Evolutionary conservation across 2,888 invertebrate genomes (phyloP).

Genomic region (Xestia xanthographa): DNA sequence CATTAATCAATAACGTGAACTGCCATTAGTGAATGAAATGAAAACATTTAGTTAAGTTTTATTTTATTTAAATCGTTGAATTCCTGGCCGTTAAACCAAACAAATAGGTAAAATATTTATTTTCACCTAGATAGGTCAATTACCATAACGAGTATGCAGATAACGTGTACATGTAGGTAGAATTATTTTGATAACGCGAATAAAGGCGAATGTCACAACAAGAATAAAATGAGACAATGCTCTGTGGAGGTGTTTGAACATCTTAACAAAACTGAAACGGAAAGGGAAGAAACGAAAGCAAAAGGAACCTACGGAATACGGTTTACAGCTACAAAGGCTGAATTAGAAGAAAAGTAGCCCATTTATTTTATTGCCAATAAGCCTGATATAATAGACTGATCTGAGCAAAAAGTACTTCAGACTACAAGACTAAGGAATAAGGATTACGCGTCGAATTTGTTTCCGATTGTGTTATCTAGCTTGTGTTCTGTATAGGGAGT

Average conservation of each 20-base stretch:
- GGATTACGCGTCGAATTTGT: conserved; percentile 25
- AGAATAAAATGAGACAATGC: conserved; percentile 38
- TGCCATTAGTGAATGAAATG: conserved; percentile 25
- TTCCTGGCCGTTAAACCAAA: not conserved
- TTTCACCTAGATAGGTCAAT: not conserved
- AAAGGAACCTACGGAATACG: conserved; percentile 24
- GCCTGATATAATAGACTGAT: conserved; percentile 33
- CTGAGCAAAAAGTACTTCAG: conserved; percentile 16
- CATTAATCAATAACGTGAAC: conserved; percentile 20
- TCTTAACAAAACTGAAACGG: conserved; percentile 35
- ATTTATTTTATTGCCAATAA: conserved; percentile 46
- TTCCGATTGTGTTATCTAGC: conserved; percentile 15
- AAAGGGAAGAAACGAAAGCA: conserved; percentile 21
- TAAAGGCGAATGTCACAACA: conserved; percentile 22
- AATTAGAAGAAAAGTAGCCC: conserved; percentile 33
- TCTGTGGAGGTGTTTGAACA: conserved; percentile 34
- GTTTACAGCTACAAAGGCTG: conserved; percentile 29
- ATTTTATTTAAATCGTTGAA: conserved; percentile 4
- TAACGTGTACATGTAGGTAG: not conserved
- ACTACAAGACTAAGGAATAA: conserved; percentile 26
- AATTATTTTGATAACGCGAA: conserved; percentile 29
- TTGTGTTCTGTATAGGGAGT: not conserved
- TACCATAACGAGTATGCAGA: not conserved
- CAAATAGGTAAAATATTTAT: not conserved
- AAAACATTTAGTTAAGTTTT: conserved; percentile 7